Conservation (phyloP, 2,797 vertebrate genomes). For the Halcyon smyrnensis region DNA sequence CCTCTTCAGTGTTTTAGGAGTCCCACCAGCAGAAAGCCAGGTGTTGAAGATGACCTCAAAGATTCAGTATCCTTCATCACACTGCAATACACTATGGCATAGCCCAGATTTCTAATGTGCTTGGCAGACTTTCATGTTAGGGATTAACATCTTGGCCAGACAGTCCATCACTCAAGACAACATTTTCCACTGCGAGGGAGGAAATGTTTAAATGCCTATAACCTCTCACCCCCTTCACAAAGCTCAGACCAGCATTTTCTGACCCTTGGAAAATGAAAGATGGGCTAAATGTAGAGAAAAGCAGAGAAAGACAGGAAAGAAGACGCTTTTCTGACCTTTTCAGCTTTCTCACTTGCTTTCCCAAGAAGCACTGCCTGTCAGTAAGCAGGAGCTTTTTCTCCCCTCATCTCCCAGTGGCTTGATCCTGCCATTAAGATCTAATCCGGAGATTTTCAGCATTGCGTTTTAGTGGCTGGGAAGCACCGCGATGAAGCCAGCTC, state of each 20-base stretch:
- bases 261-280: neutral
- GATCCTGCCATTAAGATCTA: slow-evolving; percentile 65
- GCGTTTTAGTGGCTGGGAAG: neutral
- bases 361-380: neutral
- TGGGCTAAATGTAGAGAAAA: neutral
- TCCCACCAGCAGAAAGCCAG: neutral
- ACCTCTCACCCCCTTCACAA: neutral
- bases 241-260: neutral
- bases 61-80: neutral
- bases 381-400: slow-evolving; percentile 1
- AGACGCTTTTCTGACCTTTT: neutral
- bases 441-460: neutral
- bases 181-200: neutral
- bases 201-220: neutral
- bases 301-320: neutral
- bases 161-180: neutral
- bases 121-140: neutral
- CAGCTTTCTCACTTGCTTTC: neutral
- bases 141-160: neutral
- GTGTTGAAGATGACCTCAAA: neutral
- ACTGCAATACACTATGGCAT: accelerated
- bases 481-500: neutral
- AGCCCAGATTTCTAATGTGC: neutral
- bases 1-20: neutral
- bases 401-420: neutral